Percentiles rank a stretch among this genome's conserved stretches.
Evolutionary conservation across 2,797 vertebrate species (phyloP).

Genomic region (Paedocypris micromegethes): DNA sequence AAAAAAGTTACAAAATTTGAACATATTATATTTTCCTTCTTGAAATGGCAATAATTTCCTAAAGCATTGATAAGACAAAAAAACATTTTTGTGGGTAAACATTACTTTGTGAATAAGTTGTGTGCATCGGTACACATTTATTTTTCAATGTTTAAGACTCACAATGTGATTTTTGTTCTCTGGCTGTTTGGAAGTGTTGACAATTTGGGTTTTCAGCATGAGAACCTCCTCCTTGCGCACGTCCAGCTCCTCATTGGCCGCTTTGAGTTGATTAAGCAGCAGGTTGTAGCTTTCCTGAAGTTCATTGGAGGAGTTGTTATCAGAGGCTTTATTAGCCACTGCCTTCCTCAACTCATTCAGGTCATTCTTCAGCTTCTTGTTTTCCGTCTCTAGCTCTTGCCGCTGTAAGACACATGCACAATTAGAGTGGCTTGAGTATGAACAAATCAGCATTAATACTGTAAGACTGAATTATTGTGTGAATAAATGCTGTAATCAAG

Average conservation of each 20-base stretch:
- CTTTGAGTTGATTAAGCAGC: constrained; percentile 81
- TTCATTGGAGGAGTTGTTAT: constrained; percentile 62
- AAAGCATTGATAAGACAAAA: neutral
- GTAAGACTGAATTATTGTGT: no score
- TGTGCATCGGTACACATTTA: no score
- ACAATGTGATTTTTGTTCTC: constrained; percentile 58
- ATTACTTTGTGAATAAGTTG: no score
- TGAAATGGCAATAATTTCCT: no score
- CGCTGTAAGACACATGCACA: constrained; percentile 65
- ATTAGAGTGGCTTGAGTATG: neutral
- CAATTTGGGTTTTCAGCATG: constrained; percentile 83
- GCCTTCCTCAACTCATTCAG: constrained; percentile 83
- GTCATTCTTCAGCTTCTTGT: constrained; percentile 93
- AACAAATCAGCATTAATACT: no score
- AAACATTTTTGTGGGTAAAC: neutral
- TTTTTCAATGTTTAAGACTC: constrained; percentile 34
- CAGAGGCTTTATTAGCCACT: constrained; percentile 61
- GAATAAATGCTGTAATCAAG: neutral
- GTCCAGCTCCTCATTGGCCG: constrained; percentile 86
- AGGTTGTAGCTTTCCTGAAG: constrained; percentile 74
- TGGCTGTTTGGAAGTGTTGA: constrained; percentile 71
- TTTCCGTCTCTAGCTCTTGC: constrained; percentile 90
- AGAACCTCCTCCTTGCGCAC: constrained; percentile 94
- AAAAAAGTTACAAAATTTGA: no score
- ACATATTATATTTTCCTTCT: no score